Percentiles rank a stretch among this genome's conserved stretches.
These are phyloP conservation scores for Parthenolecanium corni DNA, from an alignment of 2,888 invertebrate genomes.

Conservation along the genomic window DNA sequence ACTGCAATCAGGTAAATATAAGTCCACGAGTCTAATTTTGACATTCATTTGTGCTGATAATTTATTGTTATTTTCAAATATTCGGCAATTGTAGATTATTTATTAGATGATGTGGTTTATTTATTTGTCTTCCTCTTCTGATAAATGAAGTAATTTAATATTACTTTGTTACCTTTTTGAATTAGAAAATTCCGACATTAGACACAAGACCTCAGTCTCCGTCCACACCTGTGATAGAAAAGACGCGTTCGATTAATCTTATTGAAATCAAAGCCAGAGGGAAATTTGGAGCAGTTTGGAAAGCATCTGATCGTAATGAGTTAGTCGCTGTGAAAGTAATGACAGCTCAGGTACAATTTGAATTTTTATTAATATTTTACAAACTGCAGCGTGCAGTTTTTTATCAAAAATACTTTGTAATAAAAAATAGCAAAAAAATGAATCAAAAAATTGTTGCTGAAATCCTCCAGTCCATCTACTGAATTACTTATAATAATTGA, in stretches of 20 bases:
- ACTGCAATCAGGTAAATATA: slow-evolving; percentile 4
- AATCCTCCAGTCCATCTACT: too few relatives aligned
- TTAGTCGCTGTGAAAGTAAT: slow-evolving; percentile 94
- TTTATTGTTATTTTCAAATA: too few relatives aligned
- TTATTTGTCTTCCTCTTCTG: slow-evolving; percentile 23
- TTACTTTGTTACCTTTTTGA: not conserved
- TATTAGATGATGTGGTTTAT: slow-evolving; percentile 21
- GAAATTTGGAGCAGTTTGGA: slow-evolving; percentile 90
- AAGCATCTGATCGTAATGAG: slow-evolving; percentile 44
- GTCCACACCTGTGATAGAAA: slow-evolving; percentile 51
- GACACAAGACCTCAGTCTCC: slow-evolving; percentile 25
- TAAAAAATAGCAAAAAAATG: too few relatives aligned
- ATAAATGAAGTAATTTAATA: too few relatives aligned
- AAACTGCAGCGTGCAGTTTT: too few relatives aligned
- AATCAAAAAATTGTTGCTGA: too few relatives aligned
- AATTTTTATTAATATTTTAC: too few relatives aligned
- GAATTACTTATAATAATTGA: too few relatives aligned
- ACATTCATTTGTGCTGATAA: too few relatives aligned
- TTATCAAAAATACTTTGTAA: too few relatives aligned
- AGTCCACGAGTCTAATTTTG: too few relatives aligned
- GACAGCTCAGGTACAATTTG: slow-evolving; percentile 53
- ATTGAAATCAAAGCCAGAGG: slow-evolving; percentile 85
- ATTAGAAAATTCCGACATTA: slow-evolving; percentile 29
- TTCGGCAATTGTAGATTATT: not conserved
- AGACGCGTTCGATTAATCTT: slow-evolving; percentile 60